A percentile compares a stretch with the other conserved stretches of the same genome.
Evolutionary conservation across 1,140 invertebrate species (phyloP).

Genomic region (Pogonus chalceus): DNA sequence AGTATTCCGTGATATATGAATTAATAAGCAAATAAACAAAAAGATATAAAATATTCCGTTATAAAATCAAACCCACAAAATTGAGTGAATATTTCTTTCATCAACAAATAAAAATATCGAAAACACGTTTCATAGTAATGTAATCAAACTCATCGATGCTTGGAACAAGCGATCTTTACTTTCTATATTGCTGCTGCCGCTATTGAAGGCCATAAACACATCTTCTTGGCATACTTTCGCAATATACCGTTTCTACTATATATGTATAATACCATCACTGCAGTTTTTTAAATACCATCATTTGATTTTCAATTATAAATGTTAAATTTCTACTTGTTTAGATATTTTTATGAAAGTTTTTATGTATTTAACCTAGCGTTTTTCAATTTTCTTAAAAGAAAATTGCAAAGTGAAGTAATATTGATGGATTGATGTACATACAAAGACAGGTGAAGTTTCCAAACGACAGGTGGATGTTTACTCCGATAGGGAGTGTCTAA

Average conservation of each 20-base stretch:
- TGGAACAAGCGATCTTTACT: constrained; percentile 1
- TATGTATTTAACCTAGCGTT: background rate
- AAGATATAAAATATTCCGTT: background rate
- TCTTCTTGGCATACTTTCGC: constrained; percentile 4
- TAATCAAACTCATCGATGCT: background rate
- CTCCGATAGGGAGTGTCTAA: too few relatives aligned
- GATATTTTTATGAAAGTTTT: background rate
- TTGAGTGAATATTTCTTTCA: too few relatives aligned
- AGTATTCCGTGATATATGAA: too few relatives aligned
- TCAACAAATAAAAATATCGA: too few relatives aligned
- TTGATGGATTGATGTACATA: background rate
- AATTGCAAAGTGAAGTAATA: background rate
- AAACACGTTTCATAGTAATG: background rate
- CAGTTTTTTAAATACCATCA: background rate
- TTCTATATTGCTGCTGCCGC: background rate
- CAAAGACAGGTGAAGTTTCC: too few relatives aligned
- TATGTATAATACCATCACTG: background rate
- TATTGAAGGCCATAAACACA: background rate
- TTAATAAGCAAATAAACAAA: background rate
- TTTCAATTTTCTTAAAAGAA: background rate
- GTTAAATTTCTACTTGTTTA: background rate
- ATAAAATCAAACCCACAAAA: background rate
- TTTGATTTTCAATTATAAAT: background rate
- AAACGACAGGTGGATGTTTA: too few relatives aligned
- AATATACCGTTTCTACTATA: background rate